Evolutionary conservation across 2,888 invertebrate genomes (phyloP).

Genomic region (Tigriopus californicus): DNA sequence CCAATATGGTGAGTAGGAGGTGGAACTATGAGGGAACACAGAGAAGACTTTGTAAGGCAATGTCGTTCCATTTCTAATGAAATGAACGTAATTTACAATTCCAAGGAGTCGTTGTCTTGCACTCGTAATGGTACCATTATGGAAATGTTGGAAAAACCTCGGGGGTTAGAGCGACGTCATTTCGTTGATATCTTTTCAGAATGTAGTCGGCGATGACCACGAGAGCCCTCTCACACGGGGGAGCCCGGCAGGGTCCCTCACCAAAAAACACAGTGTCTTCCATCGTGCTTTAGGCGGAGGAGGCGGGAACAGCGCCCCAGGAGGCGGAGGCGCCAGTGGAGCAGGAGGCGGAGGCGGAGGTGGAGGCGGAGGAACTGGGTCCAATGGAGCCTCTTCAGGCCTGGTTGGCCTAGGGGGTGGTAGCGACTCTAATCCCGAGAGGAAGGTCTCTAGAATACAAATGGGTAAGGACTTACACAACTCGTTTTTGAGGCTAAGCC

Average conservation of each 20-base stretch:
- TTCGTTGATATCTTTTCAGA: too few species aligned
- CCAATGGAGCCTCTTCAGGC: background rate
- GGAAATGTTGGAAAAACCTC: too few species aligned
- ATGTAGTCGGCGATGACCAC: background rate
- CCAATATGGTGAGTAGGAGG: conserved; percentile 30
- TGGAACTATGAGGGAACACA: conserved; percentile 2
- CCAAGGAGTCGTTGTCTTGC: too few species aligned
- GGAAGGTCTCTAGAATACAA: conserved; percentile 3
- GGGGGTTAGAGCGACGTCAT: too few species aligned
- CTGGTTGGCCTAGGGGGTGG: conserved; percentile 18
- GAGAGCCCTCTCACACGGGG: conserved; percentile 11
- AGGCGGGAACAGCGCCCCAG: background rate
- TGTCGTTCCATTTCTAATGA: background rate
- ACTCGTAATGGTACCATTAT: too few species aligned
- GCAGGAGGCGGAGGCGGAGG: background rate
- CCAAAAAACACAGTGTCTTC: conserved; percentile 4
- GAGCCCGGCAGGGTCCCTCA: conserved; percentile 7
- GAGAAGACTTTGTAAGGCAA: too few species aligned
- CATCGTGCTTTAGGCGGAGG: background rate
- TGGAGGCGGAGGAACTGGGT: background rate
- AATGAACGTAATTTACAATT: too few species aligned
- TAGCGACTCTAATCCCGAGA: background rate
- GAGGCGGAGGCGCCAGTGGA: background rate
- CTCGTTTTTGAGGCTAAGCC: too few species aligned
- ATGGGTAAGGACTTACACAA: background rate